Conservation (phyloP, 1,140 invertebrate species). For the Drepana arcuata region DNA sequence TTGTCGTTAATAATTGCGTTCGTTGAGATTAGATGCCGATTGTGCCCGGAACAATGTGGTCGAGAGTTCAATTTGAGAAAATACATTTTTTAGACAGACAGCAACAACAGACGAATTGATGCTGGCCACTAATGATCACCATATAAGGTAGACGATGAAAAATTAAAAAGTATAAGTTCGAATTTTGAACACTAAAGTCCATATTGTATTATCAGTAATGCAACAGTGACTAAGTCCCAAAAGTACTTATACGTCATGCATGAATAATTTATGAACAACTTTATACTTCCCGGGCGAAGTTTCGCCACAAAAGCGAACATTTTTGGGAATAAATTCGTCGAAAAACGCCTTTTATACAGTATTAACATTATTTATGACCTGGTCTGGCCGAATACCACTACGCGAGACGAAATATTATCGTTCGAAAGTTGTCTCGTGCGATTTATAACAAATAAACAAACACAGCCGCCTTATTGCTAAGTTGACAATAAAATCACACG, state of each 20-base stretch:
- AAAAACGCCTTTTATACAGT: conserved; percentile 58
- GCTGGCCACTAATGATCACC: conserved; percentile 27
- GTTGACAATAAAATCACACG: too few relatives aligned
- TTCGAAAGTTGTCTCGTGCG: conserved; percentile 9
- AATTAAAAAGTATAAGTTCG: conserved; percentile 10
- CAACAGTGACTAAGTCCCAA: conserved; percentile 34
- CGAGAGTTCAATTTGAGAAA: conserved; percentile 32
- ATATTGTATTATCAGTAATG: conserved; percentile 11
- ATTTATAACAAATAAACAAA: conserved; percentile 9
- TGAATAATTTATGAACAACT: conserved; percentile 65
- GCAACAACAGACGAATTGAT: too few relatives aligned
- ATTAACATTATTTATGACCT: conserved; percentile 62
- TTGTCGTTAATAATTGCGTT: conserved; percentile 53
- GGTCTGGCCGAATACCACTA: conserved; percentile 10
- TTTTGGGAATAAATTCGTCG: conserved; percentile 57
- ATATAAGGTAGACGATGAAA: conserved; percentile 20
- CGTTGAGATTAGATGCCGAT: conserved; percentile 21
- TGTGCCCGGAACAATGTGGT: conserved; percentile 14
- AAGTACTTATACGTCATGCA: conserved; percentile 18
- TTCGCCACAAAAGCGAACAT: conserved; percentile 34
- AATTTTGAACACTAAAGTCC: not conserved
- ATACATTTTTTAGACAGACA: too few relatives aligned
- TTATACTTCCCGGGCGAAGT: conserved; percentile 37
- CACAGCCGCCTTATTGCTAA: conserved; percentile 2
- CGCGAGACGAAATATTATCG: too few relatives aligned